These are phyloP conservation scores for Macroramphosus scolopax DNA, from an alignment of 2,797 vertebrate species.

Conservation along the genomic window DNA sequence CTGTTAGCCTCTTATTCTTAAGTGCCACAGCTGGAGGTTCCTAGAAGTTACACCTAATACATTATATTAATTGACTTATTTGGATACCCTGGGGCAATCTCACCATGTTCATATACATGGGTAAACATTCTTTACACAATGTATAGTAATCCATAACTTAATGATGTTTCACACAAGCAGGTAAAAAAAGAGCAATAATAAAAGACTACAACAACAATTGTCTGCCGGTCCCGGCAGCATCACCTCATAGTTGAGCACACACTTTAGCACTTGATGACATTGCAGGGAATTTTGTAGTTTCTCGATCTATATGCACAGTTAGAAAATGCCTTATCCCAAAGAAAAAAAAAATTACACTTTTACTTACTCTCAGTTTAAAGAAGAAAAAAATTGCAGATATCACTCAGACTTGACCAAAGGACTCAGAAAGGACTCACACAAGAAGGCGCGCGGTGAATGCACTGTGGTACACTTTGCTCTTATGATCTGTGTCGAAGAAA, in stretches of 20 bases:
- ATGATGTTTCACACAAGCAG: constrained; percentile 65
- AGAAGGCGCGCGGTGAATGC: constrained; percentile 87
- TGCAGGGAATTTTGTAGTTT: constrained; percentile 82
- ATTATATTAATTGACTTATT: constrained; percentile 44
- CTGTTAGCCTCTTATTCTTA: constrained; percentile 71
- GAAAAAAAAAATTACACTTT: constrained; percentile 55
- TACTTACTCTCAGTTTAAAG: constrained; percentile 35
- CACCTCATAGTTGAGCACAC: constrained; percentile 69
- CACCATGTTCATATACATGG: too few species aligned
- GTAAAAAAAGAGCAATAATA: constrained; percentile 80
- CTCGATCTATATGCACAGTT: constrained; percentile 75
- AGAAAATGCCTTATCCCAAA: constrained; percentile 82
- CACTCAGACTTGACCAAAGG: constrained; percentile 34
- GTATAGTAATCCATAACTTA: constrained; percentile 53
- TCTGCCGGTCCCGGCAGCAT: constrained; percentile 51
- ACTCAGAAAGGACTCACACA: constrained; percentile 73
- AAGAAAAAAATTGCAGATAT: constrained; percentile 38
- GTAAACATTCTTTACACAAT: constrained; percentile 45
- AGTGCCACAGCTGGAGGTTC: constrained; percentile 62
- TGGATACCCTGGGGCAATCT: constrained; percentile 38
- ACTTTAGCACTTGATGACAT: constrained; percentile 75
- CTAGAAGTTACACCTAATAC: constrained; percentile 38
- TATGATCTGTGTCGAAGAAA: constrained; percentile 78
- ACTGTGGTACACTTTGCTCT: constrained; percentile 76
- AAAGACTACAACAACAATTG: constrained; percentile 50